Evolutionary conservation across 2,113 vertebrate genomes (phyloP).

Genomic region (Epinephelus cyanopodus): DNA sequence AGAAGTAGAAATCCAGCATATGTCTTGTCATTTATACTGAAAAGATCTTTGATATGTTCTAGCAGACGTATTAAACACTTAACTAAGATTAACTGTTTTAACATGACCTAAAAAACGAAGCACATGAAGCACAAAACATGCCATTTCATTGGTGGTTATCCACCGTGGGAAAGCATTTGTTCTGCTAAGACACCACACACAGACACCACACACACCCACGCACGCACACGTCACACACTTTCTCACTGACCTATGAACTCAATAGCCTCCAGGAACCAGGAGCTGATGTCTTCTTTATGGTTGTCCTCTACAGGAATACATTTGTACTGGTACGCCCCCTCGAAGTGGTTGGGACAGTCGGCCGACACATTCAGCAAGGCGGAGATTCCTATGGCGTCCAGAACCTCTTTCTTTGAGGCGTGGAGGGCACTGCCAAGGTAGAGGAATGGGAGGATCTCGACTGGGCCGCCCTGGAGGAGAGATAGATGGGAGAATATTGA

Average conservation of each 20-base stretch:
- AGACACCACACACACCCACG: background rate
- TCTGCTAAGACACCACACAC: slow-evolving; percentile 7
- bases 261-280: slow-evolving; percentile 98
- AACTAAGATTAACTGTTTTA: background rate
- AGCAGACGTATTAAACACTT: background rate
- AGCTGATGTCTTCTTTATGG: slow-evolving; percentile 99
- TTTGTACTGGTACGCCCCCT: slow-evolving; percentile 96
- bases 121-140: slow-evolving; percentile 7
- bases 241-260: slow-evolving; percentile 95
- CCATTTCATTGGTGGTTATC: background rate
- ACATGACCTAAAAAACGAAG: slow-evolving; percentile 2
- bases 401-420: slow-evolving; percentile 95
- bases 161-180: slow-evolving; percentile 8
- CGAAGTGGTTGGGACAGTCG: slow-evolving; percentile 98
- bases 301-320: slow-evolving; percentile 98
- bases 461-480: slow-evolving; percentile 90
- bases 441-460: slow-evolving; percentile 97
- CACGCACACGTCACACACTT: background rate
- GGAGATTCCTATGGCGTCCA: slow-evolving; percentile 94
- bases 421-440: slow-evolving; percentile 97
- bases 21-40: background rate
- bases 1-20: no score
- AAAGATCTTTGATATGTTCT: background rate
- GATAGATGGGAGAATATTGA: slow-evolving; percentile 25
- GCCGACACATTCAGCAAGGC: slow-evolving; percentile 97